These are phyloP conservation scores for Dermolepida albohirtum DNA, from an alignment of 2,888 invertebrate species.

Conservation along the genomic window DNA sequence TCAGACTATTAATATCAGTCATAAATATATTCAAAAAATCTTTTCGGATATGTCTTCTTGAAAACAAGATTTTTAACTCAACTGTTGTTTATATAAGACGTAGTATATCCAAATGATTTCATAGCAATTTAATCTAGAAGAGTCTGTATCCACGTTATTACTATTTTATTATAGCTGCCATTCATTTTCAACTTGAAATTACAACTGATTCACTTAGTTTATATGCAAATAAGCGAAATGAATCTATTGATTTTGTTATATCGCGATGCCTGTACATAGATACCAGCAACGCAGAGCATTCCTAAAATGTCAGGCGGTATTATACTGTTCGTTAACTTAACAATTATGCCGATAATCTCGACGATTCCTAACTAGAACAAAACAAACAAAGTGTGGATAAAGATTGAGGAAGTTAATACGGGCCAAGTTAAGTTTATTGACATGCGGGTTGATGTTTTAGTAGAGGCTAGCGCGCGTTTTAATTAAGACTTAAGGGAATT, in stretches of 20 bases:
- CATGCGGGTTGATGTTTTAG: constrained; percentile 2
- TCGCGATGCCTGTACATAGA: background rate
- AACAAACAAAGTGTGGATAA: constrained; percentile 3
- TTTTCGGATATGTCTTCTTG: too few species aligned
- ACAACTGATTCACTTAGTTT: background rate
- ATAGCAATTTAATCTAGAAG: too few species aligned
- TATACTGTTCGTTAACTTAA: constrained; percentile 11
- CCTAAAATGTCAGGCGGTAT: constrained; percentile 7
- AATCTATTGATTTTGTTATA: constrained; percentile 14
- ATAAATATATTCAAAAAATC: too few species aligned
- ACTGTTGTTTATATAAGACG: too few species aligned
- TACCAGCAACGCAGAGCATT: background rate
- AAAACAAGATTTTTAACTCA: too few species aligned
- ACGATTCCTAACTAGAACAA: constrained; percentile 7
- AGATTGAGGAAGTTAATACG: constrained; percentile 11
- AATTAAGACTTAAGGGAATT: too few species aligned
- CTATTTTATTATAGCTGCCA: too few species aligned
- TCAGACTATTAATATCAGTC: too few species aligned
- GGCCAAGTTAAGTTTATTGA: constrained; percentile 18
- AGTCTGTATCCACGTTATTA: too few species aligned
- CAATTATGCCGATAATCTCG: constrained; percentile 20
- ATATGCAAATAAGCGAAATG: background rate
- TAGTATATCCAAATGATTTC: too few species aligned
- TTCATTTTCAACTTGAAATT: too few species aligned
- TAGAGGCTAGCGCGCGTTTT: too few species aligned